phyloP scores from a whole-genome alignment of 2,797 vertebrate species.

The Malacoraja senta region DNA sequence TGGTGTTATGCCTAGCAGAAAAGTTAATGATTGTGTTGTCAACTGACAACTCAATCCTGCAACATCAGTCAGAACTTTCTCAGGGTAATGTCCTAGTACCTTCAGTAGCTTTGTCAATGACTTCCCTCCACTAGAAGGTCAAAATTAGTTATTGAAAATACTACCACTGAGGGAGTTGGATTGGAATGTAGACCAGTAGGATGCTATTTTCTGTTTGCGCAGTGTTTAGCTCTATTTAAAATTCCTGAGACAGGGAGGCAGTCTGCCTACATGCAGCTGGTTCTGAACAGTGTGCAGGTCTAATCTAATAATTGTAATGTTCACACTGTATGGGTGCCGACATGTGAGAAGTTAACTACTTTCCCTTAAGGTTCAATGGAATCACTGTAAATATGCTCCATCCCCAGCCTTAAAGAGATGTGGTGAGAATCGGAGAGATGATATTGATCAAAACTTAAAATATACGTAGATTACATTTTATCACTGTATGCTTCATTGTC shows the following conservation, averaged over 20 bases:
- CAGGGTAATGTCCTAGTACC: not conserved
- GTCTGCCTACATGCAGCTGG: not conserved
- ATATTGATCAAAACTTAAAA: not conserved
- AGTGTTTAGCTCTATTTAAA: not conserved
- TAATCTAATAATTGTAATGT: not conserved
- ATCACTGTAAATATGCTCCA: not conserved
- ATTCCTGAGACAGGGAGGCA: not conserved
- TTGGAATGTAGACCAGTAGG: not conserved
- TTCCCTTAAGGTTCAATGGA: not conserved
- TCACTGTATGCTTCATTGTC: too few species aligned
- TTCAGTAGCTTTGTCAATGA: not conserved
- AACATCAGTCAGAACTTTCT: not conserved
- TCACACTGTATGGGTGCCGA: not conserved
- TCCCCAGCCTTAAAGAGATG: too few species aligned
- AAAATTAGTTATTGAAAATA: not conserved
- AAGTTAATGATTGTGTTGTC: not conserved
- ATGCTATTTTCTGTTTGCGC: not conserved
- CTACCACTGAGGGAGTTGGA: too few species aligned
- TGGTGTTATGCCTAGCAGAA: not conserved
- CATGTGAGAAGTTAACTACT: not conserved
- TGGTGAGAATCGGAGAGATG: too few species aligned
- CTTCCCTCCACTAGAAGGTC: not conserved
- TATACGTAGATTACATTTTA: too few species aligned
- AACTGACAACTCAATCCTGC: not conserved
- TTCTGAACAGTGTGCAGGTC: not conserved